Percentiles rank a stretch among this genome's conserved stretches.
phyloP scores from a whole-genome alignment of 2,113 vertebrate genomes.

The Garra rufa region DNA sequence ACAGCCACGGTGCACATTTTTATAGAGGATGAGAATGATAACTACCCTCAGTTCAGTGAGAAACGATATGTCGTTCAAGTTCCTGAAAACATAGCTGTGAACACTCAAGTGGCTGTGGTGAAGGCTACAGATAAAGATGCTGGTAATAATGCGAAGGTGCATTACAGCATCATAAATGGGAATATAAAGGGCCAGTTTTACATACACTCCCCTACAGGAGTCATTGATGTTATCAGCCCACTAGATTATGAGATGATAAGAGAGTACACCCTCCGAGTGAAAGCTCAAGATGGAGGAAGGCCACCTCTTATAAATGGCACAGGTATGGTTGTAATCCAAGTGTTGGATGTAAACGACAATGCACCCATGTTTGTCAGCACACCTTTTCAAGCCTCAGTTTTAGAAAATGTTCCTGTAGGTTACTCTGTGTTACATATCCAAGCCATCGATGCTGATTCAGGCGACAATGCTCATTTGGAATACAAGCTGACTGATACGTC shows the following conservation, averaged over 20 bases:
- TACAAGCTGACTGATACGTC: slow-evolving; percentile 80
- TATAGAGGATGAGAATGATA: slow-evolving; percentile 89
- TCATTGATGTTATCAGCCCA: slow-evolving; percentile 84
- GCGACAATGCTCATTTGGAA: slow-evolving; percentile 82
- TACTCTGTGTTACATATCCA: slow-evolving; percentile 86
- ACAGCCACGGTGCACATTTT: slow-evolving; percentile 83
- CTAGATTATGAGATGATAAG: slow-evolving; percentile 86
- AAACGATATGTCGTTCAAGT: slow-evolving; percentile 85
- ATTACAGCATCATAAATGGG: slow-evolving; percentile 88
- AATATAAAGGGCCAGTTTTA: slow-evolving; percentile 88
- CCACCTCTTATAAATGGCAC: slow-evolving; percentile 87
- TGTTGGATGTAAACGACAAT: slow-evolving; percentile 88
- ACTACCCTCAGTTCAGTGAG: slow-evolving; percentile 88
- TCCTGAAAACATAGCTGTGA: slow-evolving; percentile 78
- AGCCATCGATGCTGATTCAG: slow-evolving; percentile 86
- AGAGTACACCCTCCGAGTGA: slow-evolving; percentile 84
- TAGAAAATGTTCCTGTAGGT: slow-evolving; percentile 84
- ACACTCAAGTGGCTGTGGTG: slow-evolving; percentile 82
- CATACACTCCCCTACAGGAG: slow-evolving; percentile 83
- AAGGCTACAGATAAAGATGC: slow-evolving; percentile 83
- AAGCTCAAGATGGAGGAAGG: slow-evolving; percentile 87
- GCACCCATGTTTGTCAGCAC: slow-evolving; percentile 90
- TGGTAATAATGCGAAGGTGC: slow-evolving; percentile 84
- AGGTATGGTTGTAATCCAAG: slow-evolving; percentile 85
- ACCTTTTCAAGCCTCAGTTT: slow-evolving; percentile 85